Percentiles rank a stretch among this genome's conserved stretches.
These are phyloP conservation scores for Balaenoptera acutorostrata DNA, from an alignment of 2,113 vertebrate genomes.

Conservation along the genomic window DNA sequence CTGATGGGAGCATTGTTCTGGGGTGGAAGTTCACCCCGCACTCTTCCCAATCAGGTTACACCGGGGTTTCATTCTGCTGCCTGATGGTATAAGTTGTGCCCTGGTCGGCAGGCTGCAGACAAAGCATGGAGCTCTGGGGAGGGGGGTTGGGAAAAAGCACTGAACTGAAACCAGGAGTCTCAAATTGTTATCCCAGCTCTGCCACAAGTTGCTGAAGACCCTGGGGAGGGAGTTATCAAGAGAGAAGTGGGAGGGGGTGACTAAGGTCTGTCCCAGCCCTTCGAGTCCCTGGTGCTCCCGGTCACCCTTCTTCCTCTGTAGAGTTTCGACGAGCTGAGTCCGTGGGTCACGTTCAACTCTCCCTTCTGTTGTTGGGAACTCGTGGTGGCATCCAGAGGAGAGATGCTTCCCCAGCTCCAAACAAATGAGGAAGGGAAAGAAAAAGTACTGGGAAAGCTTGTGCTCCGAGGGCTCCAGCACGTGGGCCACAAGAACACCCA, in stretches of 20 bases:
- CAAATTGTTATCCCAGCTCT: neutral
- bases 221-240: neutral
- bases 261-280: neutral
- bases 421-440: neutral
- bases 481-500: neutral
- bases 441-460: neutral
- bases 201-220: neutral
- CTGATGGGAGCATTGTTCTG: neutral
- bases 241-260: neutral
- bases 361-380: neutral
- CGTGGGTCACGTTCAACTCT: neutral
- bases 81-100: neutral
- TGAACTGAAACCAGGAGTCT: neutral
- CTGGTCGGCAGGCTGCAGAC: neutral
- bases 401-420: neutral
- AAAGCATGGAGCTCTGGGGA: neutral
- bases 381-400: neutral
- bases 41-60: neutral
- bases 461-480: neutral
- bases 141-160: rapidly evolving
- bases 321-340: neutral
- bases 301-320: neutral
- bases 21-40: neutral
- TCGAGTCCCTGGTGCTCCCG: too few species aligned
- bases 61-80: neutral